A percentile compares a stretch with the other conserved stretches of the same genome.
phyloP scores from a whole-genome alignment of 1,140 invertebrate species.

The Tetranychus urticae region DNA sequence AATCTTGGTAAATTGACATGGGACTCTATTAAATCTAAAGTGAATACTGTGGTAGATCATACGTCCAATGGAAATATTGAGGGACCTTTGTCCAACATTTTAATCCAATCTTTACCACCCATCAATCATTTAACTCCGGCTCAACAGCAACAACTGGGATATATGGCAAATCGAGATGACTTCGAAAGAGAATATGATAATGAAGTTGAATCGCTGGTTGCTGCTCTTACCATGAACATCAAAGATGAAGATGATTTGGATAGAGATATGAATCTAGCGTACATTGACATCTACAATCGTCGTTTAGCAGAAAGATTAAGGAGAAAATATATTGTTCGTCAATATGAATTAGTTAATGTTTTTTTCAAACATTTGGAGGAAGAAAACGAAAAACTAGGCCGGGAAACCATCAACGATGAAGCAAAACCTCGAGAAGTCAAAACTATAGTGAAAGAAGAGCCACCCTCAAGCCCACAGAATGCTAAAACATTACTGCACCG shows the following conservation, averaged over 20 bases:
- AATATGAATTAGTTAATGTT: conserved; percentile 23
- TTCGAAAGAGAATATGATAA: conserved; percentile 87
- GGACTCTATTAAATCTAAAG: not conserved
- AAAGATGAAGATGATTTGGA: conserved; percentile 48
- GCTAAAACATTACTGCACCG: conserved; percentile 14
- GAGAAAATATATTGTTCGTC: conserved; percentile 28
- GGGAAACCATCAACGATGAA: no score
- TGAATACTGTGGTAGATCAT: conserved; percentile 1
- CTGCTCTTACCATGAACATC: conserved; percentile 41
- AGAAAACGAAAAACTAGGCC: not conserved
- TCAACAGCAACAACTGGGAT: conserved; percentile 62
- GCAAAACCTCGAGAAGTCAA: not conserved
- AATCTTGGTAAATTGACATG: conserved; percentile 43
- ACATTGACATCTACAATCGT: conserved; percentile 13
- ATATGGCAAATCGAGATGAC: conserved; percentile 82
- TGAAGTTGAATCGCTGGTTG: conserved; percentile 65
- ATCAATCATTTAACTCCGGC: not conserved
- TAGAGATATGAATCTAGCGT: conserved; percentile 9
- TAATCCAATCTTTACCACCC: conserved; percentile 45
- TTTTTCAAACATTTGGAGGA: conserved; percentile 10
- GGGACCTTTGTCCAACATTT: conserved; percentile 47
- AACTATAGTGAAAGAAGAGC: not conserved
- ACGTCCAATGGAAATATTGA: not conserved
- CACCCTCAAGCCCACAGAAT: not conserved
- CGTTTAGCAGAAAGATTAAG: conserved; percentile 17